Percentiles rank a stretch among this genome's conserved stretches.
Evolutionary conservation across 2,113 vertebrate species (phyloP).

Genomic region (Rhagologus leucostigma): DNA sequence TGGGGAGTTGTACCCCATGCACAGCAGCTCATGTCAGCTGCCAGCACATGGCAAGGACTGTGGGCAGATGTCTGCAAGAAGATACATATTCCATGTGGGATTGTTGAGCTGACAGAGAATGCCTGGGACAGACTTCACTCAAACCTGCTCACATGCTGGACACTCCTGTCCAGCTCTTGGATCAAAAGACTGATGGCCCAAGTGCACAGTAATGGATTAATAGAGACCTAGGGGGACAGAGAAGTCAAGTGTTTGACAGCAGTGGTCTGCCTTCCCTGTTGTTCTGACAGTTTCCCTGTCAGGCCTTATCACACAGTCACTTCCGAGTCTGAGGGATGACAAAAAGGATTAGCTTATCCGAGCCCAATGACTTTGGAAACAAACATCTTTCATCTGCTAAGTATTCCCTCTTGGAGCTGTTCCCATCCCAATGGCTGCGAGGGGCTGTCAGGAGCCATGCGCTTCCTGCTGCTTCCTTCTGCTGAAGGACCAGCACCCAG

Average conservation of each 20-base stretch:
- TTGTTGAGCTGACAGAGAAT: not conserved
- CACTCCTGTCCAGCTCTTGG: not conserved
- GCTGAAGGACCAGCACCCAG: not conserved
- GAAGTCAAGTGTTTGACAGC: conserved; percentile 13
- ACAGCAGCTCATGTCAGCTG: rapidly evolving
- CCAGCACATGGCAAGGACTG: rapidly evolving
- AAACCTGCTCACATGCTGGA: not conserved
- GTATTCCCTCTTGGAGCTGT: not conserved
- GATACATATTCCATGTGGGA: not conserved
- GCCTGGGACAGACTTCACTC: not conserved
- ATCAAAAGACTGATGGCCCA: not conserved
- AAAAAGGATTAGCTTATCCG: not conserved
- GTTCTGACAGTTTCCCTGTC: conserved; percentile 10
- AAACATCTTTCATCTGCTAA: conserved; percentile 34
- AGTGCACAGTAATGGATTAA: not conserved
- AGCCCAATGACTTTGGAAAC: not conserved
- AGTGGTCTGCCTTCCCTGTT: not conserved
- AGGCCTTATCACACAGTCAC: not conserved
- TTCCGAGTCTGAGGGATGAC: conserved; percentile 19
- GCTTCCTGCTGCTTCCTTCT: not conserved
- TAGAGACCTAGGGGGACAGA: not conserved
- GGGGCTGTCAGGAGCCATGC: not conserved
- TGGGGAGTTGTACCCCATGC: not conserved
- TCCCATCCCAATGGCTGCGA: not conserved
- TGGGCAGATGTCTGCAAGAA: not conserved